Conservation (phyloP, 2,113 vertebrate genomes). For the Prinia subflava region DNA sequence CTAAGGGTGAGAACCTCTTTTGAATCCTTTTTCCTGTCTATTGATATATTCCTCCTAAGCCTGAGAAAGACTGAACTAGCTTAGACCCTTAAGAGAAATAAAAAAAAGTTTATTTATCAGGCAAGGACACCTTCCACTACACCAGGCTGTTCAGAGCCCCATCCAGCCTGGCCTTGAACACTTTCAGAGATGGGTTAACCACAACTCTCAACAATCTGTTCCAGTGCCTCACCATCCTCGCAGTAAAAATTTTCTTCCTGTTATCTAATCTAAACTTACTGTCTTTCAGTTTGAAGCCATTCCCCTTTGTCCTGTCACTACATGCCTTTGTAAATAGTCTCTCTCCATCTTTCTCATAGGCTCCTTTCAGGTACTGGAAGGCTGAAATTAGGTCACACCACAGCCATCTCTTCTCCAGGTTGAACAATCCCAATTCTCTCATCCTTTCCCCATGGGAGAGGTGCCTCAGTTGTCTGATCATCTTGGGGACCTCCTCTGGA, state of each 20-base stretch:
- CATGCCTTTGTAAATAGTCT: not conserved
- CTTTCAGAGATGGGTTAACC: not conserved
- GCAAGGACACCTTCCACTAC: not conserved
- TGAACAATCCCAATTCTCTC: not conserved
- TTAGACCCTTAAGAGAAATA: no score
- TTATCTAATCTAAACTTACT: not conserved
- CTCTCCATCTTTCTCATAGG: not conserved
- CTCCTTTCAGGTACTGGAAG: not conserved
- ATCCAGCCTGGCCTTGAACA: not conserved
- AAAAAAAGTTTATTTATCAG: no score
- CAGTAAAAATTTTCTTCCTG: not conserved
- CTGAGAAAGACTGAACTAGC: no score
- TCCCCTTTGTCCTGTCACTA: not conserved
- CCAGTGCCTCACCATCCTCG: not conserved
- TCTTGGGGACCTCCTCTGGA: not conserved
- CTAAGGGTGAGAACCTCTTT: no score
- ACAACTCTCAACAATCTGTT: not conserved
- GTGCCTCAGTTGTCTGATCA: not conserved
- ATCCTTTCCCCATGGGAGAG: not conserved
- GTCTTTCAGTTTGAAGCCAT: not conserved
- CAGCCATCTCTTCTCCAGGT: not conserved
- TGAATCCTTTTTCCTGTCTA: no score
- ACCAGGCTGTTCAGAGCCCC: not conserved
- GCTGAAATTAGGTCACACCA: not conserved
- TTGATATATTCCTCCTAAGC: no score